Evolutionary conservation across 2,113 vertebrate species (phyloP), one percentile per base, ranked within the genome.

Genomic region (Ptychochromis oligacanthus): DNA sequence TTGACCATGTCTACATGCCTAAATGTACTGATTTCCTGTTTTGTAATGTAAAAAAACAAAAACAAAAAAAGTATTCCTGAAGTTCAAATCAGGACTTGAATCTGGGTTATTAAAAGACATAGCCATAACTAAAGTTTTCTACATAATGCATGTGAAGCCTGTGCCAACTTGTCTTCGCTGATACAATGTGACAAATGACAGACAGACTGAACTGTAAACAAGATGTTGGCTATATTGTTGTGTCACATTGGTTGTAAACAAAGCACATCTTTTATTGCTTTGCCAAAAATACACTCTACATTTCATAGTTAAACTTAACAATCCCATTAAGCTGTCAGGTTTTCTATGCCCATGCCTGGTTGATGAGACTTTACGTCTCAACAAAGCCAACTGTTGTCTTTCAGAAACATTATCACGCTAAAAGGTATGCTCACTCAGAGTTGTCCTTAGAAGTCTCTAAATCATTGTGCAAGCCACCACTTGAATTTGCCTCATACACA

Each of bases 291-390:
- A 24, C 58, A 75, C 83, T 75, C 70, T 62, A 58, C 52, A 22
- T 85, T 65, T 84, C 72, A 34, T 9, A 40, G 81, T 83, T 67
- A 43, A 84, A 92, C 61, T 78, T 38, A 84, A 83, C 82, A 77
- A 58, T 60, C 61, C 89, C 85, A 86, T 89, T 84, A 90, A 89
- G 76, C 82, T 80, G 88, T 86, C 88, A 81, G 52, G 22, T 26
- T 20, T n/a, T 65, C 74, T 28, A 0, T 56, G 76, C 43, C 28
- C 9, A 1, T 4, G 58, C 26, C 24, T 5, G 17, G 20, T 3
- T 62, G 58, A 82, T 55, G 78, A 62, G 56, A 75, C 81, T 70
- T 46, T n/a, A n/a, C 17, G 4, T 82, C 84, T 22, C 18, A 78
- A 15, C 65, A 52, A 64, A 12, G 22, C 60, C 57, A 58, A 26